These are phyloP conservation scores for Lasioglossum calceatum DNA, from an alignment of 2,888 invertebrate species.

Conservation along the genomic window DNA sequence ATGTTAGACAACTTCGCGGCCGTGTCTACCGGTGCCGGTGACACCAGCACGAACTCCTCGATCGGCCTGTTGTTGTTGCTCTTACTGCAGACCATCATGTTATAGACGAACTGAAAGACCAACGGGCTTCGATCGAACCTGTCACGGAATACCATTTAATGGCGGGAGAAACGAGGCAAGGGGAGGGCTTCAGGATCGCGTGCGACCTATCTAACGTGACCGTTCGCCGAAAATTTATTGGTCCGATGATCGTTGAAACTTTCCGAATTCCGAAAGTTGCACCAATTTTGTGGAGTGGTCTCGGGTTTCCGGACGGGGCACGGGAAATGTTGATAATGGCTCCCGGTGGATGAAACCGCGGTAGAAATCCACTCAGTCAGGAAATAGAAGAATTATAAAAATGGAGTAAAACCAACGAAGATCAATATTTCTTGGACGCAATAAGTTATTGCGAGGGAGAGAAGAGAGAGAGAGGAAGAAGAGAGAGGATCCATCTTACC, in stretches of 20 bases:
- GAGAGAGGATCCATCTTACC: constrained; percentile 82
- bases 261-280: constrained; percentile 18
- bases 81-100: constrained; percentile 98
- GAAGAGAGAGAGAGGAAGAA: neutral
- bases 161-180: neutral
- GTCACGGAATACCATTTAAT: constrained; percentile 1
- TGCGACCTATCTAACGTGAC: constrained; percentile 26
- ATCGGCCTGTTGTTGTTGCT: constrained; percentile 98
- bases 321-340: too few relatives aligned
- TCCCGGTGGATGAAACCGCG: too few relatives aligned
- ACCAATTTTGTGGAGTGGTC: constrained; percentile 2
- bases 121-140: constrained; percentile 23
- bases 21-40: constrained; percentile 99
- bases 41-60: constrained; percentile 98
- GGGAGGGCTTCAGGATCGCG: constrained; percentile 26
- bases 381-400: too few relatives aligned
- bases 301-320: neutral
- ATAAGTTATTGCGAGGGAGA: neutral
- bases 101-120: constrained; percentile 92
- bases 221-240: constrained; percentile 35
- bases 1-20: constrained; percentile 98
- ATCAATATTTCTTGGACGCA: neutral
- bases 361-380: too few relatives aligned
- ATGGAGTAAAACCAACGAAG: too few relatives aligned
- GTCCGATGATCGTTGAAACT: constrained; percentile 34